phyloP scores from a whole-genome alignment of 1,140 invertebrate species.

The Myzus persicae region DNA sequence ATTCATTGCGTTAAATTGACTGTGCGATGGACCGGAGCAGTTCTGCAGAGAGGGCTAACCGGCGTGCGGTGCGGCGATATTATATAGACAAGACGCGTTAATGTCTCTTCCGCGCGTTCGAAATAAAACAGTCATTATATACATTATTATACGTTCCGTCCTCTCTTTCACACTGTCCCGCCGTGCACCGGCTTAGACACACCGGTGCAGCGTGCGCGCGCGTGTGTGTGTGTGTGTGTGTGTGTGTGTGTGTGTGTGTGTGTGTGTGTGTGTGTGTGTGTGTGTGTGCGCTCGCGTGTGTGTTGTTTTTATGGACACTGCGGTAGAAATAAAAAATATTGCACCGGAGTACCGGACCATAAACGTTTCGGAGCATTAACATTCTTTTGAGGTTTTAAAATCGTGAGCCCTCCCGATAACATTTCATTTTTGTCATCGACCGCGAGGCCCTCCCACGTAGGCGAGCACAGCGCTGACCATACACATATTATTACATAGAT shows the following conservation, averaged over 20 bases:
- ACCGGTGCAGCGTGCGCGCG: not conserved
- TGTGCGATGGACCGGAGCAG: slow-evolving; percentile 30
- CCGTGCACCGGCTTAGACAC: not conserved
- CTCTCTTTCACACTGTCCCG: not conserved
- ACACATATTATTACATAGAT: not conserved
- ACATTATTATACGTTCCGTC: slow-evolving; percentile 31
- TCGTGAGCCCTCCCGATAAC: slow-evolving; percentile 47
- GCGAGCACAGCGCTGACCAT: not conserved
- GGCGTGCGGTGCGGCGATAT: not conserved
- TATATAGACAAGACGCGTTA: slow-evolving; percentile 49
- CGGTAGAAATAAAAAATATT: slow-evolving; percentile 44
- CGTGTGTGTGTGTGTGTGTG: not conserved
- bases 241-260: not conserved
- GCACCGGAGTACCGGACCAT: slow-evolving; percentile 32
- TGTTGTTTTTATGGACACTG: slow-evolving; percentile 42
- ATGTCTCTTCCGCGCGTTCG: slow-evolving; percentile 23
- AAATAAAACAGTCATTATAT: slow-evolving; percentile 57
- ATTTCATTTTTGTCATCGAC: slow-evolving; percentile 47
- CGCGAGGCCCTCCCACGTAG: slow-evolving; percentile 37
- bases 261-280: not conserved
- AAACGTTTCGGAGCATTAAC: slow-evolving; percentile 54
- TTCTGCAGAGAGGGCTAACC: not conserved
- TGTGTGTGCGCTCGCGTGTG: too few species aligned
- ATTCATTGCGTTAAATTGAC: slow-evolving; percentile 46
- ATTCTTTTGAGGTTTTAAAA: slow-evolving; percentile 56